These are phyloP conservation scores for Pampus argenteus DNA, from an alignment of 2,797 vertebrate genomes.

Conservation along the genomic window DNA sequence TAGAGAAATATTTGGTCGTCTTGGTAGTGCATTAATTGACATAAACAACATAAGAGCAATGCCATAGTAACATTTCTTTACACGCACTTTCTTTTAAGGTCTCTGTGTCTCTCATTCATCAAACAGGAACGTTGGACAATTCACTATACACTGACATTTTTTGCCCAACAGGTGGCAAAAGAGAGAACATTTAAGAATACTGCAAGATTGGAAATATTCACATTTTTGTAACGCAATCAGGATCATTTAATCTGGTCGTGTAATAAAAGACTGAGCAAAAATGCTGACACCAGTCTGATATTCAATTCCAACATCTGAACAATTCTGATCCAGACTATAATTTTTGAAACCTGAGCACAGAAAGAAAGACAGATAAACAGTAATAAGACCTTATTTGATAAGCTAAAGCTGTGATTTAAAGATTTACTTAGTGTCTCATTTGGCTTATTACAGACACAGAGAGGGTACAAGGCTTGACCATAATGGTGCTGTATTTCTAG, in stretches of 20 bases:
- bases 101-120: neutral
- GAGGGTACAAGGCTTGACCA: neutral
- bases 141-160: neutral
- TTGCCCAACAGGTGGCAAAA: slow-evolving; percentile 50
- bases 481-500: slow-evolving; percentile 16
- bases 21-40: neutral
- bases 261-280: neutral
- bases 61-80: neutral
- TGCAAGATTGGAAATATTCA: neutral
- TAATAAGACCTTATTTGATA: neutral
- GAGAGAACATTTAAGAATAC: neutral
- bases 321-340: neutral
- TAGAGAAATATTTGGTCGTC: neutral
- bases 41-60: neutral
- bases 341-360: fast-evolving
- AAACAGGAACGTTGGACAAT: neutral
- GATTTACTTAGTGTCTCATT: neutral
- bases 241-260: neutral
- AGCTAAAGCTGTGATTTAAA: neutral
- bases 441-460: neutral
- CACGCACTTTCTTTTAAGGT: neutral
- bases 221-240: neutral
- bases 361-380: neutral
- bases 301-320: neutral
- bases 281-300: neutral